These are phyloP conservation scores for Microcebus lehilahytsara DNA, from an alignment of 2,113 vertebrate species.

Conservation along the genomic window DNA sequence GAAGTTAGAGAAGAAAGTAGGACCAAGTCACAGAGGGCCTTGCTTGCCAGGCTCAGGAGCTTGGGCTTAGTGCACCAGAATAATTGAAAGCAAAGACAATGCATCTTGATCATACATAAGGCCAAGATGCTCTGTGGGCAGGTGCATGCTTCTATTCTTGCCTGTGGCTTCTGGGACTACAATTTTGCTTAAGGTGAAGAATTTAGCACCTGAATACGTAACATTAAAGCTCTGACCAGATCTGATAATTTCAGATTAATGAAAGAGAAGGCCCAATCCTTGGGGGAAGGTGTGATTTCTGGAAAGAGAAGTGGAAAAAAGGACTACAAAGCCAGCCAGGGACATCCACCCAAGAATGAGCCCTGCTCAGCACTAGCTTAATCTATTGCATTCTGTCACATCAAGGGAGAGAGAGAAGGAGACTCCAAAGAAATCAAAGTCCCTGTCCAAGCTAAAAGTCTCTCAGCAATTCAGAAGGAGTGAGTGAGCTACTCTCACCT, in stretches of 20 bases:
- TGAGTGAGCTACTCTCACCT: not conserved
- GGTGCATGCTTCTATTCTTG: not conserved
- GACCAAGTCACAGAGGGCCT: not conserved
- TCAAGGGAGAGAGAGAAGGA: not conserved
- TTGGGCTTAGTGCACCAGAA: not conserved
- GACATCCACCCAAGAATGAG: not conserved
- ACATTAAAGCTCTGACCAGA: conserved; percentile 12
- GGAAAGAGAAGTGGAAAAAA: not conserved
- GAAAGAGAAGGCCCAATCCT: not conserved
- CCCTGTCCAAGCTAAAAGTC: not conserved
- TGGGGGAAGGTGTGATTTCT: not conserved
- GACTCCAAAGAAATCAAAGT: not conserved
- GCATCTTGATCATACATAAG: not conserved
- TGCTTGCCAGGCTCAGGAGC: not conserved
- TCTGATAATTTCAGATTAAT: not conserved
- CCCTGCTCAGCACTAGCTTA: not conserved
- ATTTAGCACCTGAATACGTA: not conserved
- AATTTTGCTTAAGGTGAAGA: conserved; percentile 44
- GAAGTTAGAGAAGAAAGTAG: not conserved
- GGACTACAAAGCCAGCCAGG: not conserved
- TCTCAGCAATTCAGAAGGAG: not conserved
- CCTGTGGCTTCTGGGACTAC: not conserved
- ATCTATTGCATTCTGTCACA: not conserved
- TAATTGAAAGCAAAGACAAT: not conserved
- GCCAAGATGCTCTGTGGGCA: not conserved